Evolutionary conservation across 2,888 invertebrate species (phyloP).

Genomic region (Papilio protenor): DNA sequence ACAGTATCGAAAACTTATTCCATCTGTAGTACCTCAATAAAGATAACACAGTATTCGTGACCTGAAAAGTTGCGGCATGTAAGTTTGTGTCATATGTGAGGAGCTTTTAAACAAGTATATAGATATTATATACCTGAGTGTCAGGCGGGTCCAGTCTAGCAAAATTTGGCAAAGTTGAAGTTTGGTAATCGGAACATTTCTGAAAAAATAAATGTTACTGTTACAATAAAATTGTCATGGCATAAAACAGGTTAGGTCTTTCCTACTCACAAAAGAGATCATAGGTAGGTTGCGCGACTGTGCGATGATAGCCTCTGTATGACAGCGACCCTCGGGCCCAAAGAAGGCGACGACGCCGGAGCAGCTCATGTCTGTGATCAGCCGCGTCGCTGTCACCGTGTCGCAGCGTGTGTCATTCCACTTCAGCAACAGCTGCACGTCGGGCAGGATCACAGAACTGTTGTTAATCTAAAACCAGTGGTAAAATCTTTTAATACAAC

Average conservation of each 20-base stretch:
- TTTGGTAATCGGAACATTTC: slow-evolving; percentile 97
- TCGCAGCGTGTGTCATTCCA: slow-evolving; percentile 95
- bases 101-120: background rate
- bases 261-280: slow-evolving; percentile 96
- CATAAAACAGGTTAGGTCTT: background rate
- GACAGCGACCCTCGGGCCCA: slow-evolving; percentile 97
- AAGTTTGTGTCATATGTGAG: background rate
- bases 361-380: slow-evolving; percentile 96
- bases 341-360: slow-evolving; percentile 96
- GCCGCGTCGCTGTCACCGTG: slow-evolving; percentile 91
- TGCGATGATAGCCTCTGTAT: slow-evolving; percentile 97
- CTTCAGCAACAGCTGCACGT: slow-evolving; percentile 88
- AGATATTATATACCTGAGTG: slow-evolving; percentile 87
- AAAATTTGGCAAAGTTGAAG: slow-evolving; percentile 94
- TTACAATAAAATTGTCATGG: background rate
- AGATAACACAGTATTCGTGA: slow-evolving; percentile 97
- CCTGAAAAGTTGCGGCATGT: slow-evolving; percentile 76
- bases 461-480: slow-evolving; percentile 87
- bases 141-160: slow-evolving; percentile 97
- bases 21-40: slow-evolving; percentile 95
- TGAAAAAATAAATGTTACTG: slow-evolving; percentile 75
- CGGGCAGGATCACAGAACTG: slow-evolving; percentile 87
- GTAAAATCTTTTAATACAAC: background rate
- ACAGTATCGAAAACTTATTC: slow-evolving; percentile 96
- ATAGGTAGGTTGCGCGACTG: slow-evolving; percentile 97